phyloP scores from a whole-genome alignment of 2,888 invertebrate genomes.

The Sinodicranocentrus sp. region DNA sequence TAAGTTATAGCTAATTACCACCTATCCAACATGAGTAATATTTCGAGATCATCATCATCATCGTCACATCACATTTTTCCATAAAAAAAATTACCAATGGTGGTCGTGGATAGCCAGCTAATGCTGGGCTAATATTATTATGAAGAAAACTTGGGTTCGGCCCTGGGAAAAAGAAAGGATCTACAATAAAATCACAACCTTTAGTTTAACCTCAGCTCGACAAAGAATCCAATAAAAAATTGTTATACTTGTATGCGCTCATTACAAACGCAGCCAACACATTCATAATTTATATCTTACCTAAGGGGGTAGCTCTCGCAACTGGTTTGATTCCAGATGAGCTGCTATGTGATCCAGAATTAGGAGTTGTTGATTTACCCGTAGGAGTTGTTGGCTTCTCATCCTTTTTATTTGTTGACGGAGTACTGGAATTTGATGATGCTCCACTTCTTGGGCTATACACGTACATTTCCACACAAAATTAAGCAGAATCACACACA shows the following conservation, averaged over 20 bases:
- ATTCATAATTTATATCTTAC: slow-evolving; percentile 69
- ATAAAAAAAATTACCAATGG: slow-evolving; percentile 79
- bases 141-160: slow-evolving; percentile 79
- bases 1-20: slow-evolving; percentile 61
- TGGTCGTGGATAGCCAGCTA: slow-evolving; percentile 84
- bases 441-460: slow-evolving; percentile 86
- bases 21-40: slow-evolving; percentile 23
- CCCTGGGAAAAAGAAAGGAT: slow-evolving; percentile 73
- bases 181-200: slow-evolving; percentile 59
- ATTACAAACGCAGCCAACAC: too few relatives aligned
- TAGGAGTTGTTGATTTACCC: slow-evolving; percentile 93
- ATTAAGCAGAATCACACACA: slow-evolving; percentile 25
- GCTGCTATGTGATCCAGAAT: slow-evolving; percentile 79
- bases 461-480: slow-evolving; percentile 37
- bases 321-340: slow-evolving; percentile 80
- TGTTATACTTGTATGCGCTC: neutral
- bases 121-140: slow-evolving; percentile 83
- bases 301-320: slow-evolving; percentile 80
- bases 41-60: slow-evolving; percentile 11
- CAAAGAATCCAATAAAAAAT: too few relatives aligned
- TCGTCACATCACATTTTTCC: neutral
- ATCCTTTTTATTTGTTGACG: slow-evolving; percentile 91
- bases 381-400: slow-evolving; percentile 95
- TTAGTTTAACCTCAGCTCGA: slow-evolving; percentile 9
- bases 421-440: slow-evolving; percentile 93